These are phyloP conservation scores for Notospermus geniculatus DNA, from an alignment of 1,140 invertebrate genomes.

Conservation along the genomic window DNA sequence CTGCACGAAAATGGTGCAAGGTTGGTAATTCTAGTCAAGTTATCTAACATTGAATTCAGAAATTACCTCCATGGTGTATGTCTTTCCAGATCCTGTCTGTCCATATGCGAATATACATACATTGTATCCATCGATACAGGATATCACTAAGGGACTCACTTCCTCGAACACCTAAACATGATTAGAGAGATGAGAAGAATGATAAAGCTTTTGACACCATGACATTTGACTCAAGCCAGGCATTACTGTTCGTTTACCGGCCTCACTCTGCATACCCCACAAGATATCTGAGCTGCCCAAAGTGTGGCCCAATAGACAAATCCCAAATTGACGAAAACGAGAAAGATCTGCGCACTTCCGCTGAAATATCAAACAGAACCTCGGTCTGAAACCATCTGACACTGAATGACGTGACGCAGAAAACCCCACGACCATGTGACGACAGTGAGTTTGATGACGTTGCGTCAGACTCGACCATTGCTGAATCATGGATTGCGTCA, in stretches of 20 bases:
- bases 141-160: constrained; percentile 44
- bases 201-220: constrained; percentile 3
- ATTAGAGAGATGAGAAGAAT: background rate
- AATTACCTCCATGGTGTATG: constrained; percentile 68
- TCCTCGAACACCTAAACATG: constrained; percentile 50
- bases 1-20: background rate
- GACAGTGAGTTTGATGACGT: too few species aligned
- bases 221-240: background rate
- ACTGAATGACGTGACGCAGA: too few species aligned
- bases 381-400: too few species aligned
- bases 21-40: background rate
- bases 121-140: constrained; percentile 53
- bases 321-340: too few species aligned
- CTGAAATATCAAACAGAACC: too few species aligned
- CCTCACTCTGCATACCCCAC: too few species aligned
- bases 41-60: background rate
- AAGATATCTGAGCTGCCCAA: too few species aligned
- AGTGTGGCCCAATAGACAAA: too few species aligned
- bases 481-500: too few species aligned
- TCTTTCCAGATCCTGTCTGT: constrained; percentile 78
- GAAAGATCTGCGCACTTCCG: too few species aligned
- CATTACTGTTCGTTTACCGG: background rate
- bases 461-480: too few species aligned
- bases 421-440: too few species aligned
- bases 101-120: constrained; percentile 69